Conservation (phyloP, 2,888 invertebrate species). For the Limulus polyphemus region DNA sequence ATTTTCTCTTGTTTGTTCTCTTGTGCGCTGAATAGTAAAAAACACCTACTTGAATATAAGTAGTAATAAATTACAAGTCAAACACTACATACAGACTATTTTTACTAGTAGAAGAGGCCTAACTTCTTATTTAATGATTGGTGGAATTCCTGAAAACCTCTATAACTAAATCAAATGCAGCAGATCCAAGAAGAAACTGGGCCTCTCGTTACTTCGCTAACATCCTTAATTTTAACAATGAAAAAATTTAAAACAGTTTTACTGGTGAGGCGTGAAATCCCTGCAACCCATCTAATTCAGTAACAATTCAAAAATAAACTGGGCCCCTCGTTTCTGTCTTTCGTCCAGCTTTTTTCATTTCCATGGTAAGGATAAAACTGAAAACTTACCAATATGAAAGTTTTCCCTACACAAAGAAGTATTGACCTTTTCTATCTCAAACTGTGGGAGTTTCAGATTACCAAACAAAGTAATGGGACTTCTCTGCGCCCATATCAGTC, state of each 20-base stretch:
- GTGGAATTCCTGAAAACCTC: too few relatives aligned
- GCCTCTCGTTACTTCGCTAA: too few relatives aligned
- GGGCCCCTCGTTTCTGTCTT: neutral
- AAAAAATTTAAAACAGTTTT: neutral
- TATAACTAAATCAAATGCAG: too few relatives aligned
- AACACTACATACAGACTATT: too few relatives aligned
- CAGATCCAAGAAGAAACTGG: too few relatives aligned
- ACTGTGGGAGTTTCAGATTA: constrained; percentile 32
- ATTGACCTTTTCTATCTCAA: constrained; percentile 29
- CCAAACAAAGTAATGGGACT: constrained; percentile 31
- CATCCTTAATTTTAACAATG: too few relatives aligned
- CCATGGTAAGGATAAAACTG: neutral
- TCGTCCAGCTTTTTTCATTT: neutral
- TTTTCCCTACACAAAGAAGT: constrained; percentile 28
- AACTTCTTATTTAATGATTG: too few relatives aligned
- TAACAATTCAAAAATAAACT: neutral
- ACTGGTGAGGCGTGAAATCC: neutral
- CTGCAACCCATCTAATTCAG: neutral
- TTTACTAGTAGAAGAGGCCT: too few relatives aligned
- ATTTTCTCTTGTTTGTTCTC: too few relatives aligned
- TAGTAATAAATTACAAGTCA: too few relatives aligned
- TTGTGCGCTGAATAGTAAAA: too few relatives aligned
- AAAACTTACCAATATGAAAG: constrained; percentile 29
- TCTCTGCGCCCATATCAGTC: constrained; percentile 28
- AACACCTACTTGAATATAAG: too few relatives aligned